Evolutionary conservation across 2,113 vertebrate genomes (phyloP).

Genomic region (Pleuronectes platessa): DNA sequence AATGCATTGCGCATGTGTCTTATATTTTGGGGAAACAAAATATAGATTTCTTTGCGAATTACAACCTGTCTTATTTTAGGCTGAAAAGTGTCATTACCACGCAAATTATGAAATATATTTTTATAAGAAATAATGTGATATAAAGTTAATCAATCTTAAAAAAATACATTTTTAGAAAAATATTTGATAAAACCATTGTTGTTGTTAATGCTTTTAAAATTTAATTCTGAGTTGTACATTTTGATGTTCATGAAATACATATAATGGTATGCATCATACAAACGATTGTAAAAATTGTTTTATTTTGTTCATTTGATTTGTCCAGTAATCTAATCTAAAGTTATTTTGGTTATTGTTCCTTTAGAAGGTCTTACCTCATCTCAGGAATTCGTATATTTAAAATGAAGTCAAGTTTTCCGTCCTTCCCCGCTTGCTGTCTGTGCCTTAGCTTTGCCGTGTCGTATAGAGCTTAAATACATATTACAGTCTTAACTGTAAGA

Average conservation of each 20-base stretch:
- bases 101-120: too few species aligned
- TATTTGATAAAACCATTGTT: too few species aligned
- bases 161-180: too few species aligned
- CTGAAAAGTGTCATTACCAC: neutral
- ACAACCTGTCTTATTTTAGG: neutral
- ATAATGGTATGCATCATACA: neutral
- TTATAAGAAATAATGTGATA: too few species aligned
- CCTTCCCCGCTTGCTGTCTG: neutral
- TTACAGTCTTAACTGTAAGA: neutral
- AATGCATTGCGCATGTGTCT: neutral
- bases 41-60: slow-evolving; percentile 42
- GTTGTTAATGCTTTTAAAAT: too few species aligned
- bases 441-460: neutral
- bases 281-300: neutral
- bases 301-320: neutral
- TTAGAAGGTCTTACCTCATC: neutral
- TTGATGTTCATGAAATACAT: neutral
- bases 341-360: neutral
- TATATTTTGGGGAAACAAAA: accelerated
- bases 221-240: too few species aligned
- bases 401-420: neutral
- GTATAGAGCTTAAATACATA: neutral
- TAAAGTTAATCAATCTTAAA: too few species aligned
- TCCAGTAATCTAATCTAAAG: neutral
- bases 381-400: neutral